A percentile compares a stretch with the other conserved stretches of the same genome.
phyloP scores from a whole-genome alignment of 1,140 invertebrate genomes.

The Pollicipes pollicipes region DNA sequence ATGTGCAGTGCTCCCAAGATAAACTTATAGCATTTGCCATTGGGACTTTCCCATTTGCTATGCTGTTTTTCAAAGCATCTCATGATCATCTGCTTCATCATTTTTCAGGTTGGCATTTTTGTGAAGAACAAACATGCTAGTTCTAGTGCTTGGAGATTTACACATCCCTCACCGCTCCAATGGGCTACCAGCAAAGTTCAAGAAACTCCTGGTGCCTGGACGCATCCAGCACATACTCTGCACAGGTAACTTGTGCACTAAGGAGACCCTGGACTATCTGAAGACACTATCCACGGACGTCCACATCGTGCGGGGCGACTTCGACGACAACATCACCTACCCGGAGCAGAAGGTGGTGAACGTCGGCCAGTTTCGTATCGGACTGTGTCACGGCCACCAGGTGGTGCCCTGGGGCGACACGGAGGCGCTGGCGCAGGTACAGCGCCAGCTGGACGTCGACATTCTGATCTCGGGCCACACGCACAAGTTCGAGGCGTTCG shows the following conservation, averaged over 20 bases:
- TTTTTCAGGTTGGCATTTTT: no score
- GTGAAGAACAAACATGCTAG: conserved; percentile 38
- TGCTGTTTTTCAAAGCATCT: no score
- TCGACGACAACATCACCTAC: conserved; percentile 82
- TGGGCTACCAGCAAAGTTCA: conserved; percentile 86
- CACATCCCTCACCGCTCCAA: conserved; percentile 94
- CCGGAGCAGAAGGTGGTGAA: conserved; percentile 98
- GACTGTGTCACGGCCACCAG: conserved; percentile 69
- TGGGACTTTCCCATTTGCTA: no score
- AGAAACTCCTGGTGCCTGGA: conserved; percentile 90
- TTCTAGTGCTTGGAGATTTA: conserved; percentile 90
- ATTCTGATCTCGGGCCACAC: conserved; percentile 98
- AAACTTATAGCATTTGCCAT: no score
- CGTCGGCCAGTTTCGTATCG: conserved; percentile 95
- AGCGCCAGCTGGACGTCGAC: conserved; percentile 94
- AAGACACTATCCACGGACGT: conserved; percentile 96
- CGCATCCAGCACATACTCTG: conserved; percentile 97
- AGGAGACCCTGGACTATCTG: conserved; percentile 94
- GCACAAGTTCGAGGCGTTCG: conserved; percentile 95
- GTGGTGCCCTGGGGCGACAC: conserved; percentile 23
- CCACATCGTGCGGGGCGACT: conserved; percentile 94
- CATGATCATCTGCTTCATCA: no score
- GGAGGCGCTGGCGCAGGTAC: conserved; percentile 57
- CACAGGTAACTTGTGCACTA: conserved; percentile 91
- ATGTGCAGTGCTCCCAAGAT: no score